Conservation (phyloP, 2,888 invertebrate genomes). For the Prosapia bicincta region DNA sequence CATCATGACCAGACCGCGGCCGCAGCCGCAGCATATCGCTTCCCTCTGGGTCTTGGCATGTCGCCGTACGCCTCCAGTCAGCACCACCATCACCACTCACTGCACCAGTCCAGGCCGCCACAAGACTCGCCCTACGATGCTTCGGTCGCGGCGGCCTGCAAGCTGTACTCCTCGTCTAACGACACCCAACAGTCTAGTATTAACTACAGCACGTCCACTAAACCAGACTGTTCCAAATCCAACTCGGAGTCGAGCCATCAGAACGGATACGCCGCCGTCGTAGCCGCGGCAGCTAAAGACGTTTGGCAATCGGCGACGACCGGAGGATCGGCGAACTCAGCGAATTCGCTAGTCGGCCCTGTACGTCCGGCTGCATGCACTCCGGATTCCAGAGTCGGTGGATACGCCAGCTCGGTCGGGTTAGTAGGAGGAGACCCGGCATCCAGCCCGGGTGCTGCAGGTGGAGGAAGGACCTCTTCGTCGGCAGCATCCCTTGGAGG, state of each 20-base stretch:
- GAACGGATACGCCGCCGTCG: slow-evolving; percentile 66
- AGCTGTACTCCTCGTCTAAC: slow-evolving; percentile 67
- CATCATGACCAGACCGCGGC: slow-evolving; percentile 67
- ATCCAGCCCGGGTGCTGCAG: slow-evolving; percentile 68
- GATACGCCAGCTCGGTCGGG: slow-evolving; percentile 59
- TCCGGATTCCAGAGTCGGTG: slow-evolving; percentile 74
- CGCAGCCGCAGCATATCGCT: slow-evolving; percentile 72
- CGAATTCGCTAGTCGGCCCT: slow-evolving; percentile 57
- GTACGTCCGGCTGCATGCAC: slow-evolving; percentile 87
- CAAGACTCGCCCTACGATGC: slow-evolving; percentile 92
- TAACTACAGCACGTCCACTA: slow-evolving; percentile 40
- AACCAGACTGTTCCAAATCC: slow-evolving; percentile 42
- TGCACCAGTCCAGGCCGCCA: slow-evolving; percentile 73
- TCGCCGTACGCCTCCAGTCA: slow-evolving; percentile 73
- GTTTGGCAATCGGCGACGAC: slow-evolving; percentile 66
- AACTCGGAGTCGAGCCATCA: slow-evolving; percentile 47
- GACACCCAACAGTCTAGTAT: slow-evolving; percentile 44
- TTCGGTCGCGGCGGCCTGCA: slow-evolving; percentile 80
- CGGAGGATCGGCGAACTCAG: slow-evolving; percentile 63
- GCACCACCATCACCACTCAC: slow-evolving; percentile 68
- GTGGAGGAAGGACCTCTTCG: slow-evolving; percentile 55
- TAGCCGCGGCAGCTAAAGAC: slow-evolving; percentile 62
- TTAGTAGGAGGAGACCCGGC: slow-evolving; percentile 72
- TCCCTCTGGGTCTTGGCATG: slow-evolving; percentile 81
- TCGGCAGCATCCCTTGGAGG: slow-evolving; percentile 33